A percentile compares a stretch with the other conserved stretches of the same genome.
Conservation (phyloP, 2,113 vertebrate genomes). For the Phalacrocorax pelagicus region DNA sequence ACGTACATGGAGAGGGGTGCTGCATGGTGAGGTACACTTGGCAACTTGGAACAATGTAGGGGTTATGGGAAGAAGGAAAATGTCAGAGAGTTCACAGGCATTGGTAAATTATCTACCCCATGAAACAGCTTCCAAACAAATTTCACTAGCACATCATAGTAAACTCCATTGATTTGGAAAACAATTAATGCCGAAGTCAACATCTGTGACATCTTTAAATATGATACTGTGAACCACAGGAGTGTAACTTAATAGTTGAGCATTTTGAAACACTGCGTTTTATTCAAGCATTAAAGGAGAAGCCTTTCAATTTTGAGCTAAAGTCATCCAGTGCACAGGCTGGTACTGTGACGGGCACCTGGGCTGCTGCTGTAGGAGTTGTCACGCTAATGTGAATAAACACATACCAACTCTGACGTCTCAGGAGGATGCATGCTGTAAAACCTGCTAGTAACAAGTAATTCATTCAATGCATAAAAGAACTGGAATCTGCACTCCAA, state of each 20-base stretch:
- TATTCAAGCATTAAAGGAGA: not conserved
- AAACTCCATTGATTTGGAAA: slow-evolving; percentile 41
- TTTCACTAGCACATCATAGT: not conserved
- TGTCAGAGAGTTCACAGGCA: not conserved
- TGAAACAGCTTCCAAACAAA: not conserved
- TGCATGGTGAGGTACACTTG: not conserved
- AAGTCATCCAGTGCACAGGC: not conserved
- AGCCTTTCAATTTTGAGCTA: not conserved
- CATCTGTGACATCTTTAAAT: slow-evolving; percentile 48
- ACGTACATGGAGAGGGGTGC: accelerated
- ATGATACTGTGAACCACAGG: not conserved
- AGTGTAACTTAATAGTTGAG: not conserved
- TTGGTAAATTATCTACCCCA: not conserved
- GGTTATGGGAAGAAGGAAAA: not conserved
- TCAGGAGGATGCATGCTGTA: not conserved
- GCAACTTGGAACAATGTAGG: accelerated
- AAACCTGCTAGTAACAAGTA: not conserved
- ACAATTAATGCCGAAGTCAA: slow-evolving; percentile 44
- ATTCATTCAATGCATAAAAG: not conserved
- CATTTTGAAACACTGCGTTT: slow-evolving; percentile 13
- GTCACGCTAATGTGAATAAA: not conserved
- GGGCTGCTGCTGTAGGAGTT: not conserved
- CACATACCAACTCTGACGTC: not conserved
- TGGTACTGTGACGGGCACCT: not conserved
- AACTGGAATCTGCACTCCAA: not conserved